Percentiles rank a stretch among this genome's conserved stretches.
Evolutionary conservation across 92 coral and sea anemone species (phyloP).

Genomic region (Meandrina meandrites): DNA sequence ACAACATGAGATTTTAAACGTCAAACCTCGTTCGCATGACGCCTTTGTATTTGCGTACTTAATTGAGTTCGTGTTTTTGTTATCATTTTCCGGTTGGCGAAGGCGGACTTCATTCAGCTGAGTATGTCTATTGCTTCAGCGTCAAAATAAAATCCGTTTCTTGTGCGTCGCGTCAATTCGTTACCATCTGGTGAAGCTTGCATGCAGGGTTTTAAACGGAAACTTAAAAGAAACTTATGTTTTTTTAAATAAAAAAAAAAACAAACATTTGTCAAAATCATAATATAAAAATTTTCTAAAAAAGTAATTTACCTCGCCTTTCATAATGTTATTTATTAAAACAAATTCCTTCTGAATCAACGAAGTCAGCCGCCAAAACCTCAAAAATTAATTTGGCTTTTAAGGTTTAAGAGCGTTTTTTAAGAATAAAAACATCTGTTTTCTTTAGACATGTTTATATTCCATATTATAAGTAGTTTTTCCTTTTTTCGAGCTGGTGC

Average conservation of each 20-base stretch:
- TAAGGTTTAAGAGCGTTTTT: background rate
- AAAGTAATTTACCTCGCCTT: background rate
- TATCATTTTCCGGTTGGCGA: background rate
- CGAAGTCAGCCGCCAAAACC: background rate
- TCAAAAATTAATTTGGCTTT: background rate
- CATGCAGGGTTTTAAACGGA: background rate
- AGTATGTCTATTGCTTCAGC: background rate
- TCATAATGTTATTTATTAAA: background rate
- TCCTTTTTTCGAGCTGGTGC: background rate
- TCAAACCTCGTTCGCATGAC: background rate
- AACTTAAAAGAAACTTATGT: background rate
- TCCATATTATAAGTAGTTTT: background rate
- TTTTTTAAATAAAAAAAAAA: too few relatives aligned
- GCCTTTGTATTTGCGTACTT: background rate
- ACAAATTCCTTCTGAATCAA: background rate
- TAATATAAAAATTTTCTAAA: background rate
- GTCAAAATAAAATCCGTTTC: background rate
- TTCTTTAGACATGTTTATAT: background rate
- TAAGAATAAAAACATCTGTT: background rate
- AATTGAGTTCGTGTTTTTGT: conserved; percentile 14
- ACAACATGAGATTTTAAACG: background rate
- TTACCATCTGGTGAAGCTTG: background rate
- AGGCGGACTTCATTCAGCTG: background rate
- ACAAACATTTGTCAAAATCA: background rate
- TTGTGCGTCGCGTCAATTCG: background rate